Evolutionary conservation across 1,140 invertebrate species (phyloP).

Genomic region (Aphis craccivora): DNA sequence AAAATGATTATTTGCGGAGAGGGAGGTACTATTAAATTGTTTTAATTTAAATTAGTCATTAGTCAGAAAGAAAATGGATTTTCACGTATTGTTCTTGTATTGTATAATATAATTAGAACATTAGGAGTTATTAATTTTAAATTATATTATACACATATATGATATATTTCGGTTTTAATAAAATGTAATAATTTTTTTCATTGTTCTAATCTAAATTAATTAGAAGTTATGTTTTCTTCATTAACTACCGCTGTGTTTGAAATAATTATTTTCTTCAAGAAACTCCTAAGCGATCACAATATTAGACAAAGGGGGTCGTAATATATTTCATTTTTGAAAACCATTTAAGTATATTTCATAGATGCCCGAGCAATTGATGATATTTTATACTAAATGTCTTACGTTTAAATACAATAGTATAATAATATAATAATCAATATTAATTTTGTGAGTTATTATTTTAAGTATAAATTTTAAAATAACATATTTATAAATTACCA

Average conservation of each 20-base stretch:
- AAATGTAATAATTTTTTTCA: neutral
- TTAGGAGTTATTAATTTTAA: neutral
- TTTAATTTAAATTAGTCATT: neutral
- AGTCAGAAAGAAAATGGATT: neutral
- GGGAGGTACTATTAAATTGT: too few species aligned
- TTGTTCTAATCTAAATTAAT: neutral
- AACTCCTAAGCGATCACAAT: neutral
- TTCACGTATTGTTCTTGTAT: neutral
- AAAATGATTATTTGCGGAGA: neutral
- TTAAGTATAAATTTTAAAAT: neutral
- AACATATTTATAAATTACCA: neutral
- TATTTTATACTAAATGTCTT: neutral
- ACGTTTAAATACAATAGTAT: neutral
- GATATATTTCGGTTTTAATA: neutral
- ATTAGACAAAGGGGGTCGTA: neutral
- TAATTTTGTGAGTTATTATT: neutral
- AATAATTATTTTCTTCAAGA: neutral
- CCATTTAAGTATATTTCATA: neutral
- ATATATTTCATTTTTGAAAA: neutral
- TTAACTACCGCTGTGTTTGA: conserved; percentile 26
- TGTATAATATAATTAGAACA: neutral
- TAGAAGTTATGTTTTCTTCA: neutral
- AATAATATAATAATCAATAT: neutral
- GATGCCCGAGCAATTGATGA: neutral
- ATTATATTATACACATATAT: neutral